These are phyloP conservation scores for Karalla daura DNA, from an alignment of 2,797 vertebrate species.

Conservation along the genomic window DNA sequence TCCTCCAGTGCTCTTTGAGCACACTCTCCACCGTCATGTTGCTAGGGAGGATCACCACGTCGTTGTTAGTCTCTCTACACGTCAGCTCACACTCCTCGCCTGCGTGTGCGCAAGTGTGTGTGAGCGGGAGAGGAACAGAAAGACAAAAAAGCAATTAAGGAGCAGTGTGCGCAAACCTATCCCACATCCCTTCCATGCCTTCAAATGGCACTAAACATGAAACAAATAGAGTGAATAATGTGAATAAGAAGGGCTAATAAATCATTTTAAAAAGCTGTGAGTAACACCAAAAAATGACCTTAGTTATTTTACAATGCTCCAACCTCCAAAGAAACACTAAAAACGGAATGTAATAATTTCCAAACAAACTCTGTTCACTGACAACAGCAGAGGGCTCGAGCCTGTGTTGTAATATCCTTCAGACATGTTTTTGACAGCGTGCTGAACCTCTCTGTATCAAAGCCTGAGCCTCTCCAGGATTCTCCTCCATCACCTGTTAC, in stretches of 20 bases:
- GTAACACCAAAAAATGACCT: not conserved
- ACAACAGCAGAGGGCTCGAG: constrained; percentile 18
- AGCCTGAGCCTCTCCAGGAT: too few species aligned
- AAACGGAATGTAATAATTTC: too few species aligned
- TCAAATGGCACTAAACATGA: constrained; percentile 13
- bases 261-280: constrained; percentile 6
- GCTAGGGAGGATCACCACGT: constrained; percentile 90
- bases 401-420: too few species aligned
- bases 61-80: constrained; percentile 92
- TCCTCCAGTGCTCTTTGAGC: constrained; percentile 91
- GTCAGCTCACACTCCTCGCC: constrained; percentile 92
- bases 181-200: not conserved
- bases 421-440: too few species aligned
- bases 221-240: constrained; percentile 12
- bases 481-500: too few species aligned
- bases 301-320: too few species aligned
- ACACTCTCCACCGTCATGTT: constrained; percentile 90
- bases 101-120: constrained; percentile 69
- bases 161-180: constrained; percentile 8
- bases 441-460: too few species aligned
- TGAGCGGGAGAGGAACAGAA: constrained; percentile 2
- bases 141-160: constrained; percentile 18
- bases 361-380: too few species aligned
- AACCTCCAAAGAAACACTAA: too few species aligned
- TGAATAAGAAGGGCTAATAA: constrained; percentile 13